Evolutionary conservation across 2,797 vertebrate species (phyloP), one percentile per base, ranked within the genome.

Genomic region (Rachycentron canadum): DNA sequence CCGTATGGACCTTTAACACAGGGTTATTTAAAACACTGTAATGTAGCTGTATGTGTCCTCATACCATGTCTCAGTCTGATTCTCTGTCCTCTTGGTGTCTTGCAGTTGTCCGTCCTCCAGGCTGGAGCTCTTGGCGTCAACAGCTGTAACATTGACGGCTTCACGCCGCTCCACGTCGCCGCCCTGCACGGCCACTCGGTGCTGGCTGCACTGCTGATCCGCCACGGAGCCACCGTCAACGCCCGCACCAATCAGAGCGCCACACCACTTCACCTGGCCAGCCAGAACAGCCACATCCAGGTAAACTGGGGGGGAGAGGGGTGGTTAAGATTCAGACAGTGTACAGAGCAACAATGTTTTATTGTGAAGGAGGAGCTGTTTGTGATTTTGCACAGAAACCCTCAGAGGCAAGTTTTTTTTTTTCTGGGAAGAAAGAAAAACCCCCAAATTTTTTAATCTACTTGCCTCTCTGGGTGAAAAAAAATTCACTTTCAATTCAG

Each of bases 181-280:
- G 95, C 97, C 0, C 91, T 97, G 36, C 96, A 99, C 0, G 97
- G 98, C 0, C 97, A 94, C 77, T 40, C 78, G 0, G 71, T 91
- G 3, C 93, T 99, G 2, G 83, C 94, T 0, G 63, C 86, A 30
- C 95, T 98, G 69, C 92, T 99, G 32, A 81, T 96, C 59, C 94
- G 93, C 30, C 96, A 96, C 0, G 97, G 98, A 0, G 97, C 97
- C 81, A 92, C 78, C 0, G 67, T 94, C 5, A 95, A 96, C 12
- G 95, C 94, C 49, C 95, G 87, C 84, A 96, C 95, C 16, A 57
- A 81, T 10, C 94, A 94, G 72, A 96, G 92, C 0, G 95, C 96
- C 2, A 95, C 96, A 0, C 96, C 98, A 0, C 97, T 99, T 2
- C 98, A 99, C 89, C 93, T 99, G 60, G 97, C 98, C 89, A 95